These are phyloP conservation scores for Tenualosa thibaudeaui DNA, from an alignment of 2,797 vertebrate species.

Conservation along the genomic window DNA sequence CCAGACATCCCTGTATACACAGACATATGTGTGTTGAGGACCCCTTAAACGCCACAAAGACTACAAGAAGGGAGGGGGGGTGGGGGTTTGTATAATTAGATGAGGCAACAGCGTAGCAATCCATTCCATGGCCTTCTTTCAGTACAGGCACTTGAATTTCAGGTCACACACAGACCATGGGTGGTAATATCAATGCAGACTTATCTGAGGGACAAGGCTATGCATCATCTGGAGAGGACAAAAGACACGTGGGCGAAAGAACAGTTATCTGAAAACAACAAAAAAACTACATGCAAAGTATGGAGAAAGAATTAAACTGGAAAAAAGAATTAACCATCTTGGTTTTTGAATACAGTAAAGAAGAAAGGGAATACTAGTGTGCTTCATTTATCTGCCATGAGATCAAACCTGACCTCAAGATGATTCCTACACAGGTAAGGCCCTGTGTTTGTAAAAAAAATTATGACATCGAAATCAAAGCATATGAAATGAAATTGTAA, in stretches of 20 bases:
- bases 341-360: not conserved
- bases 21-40: not conserved
- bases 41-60: not conserved
- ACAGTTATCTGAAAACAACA: not conserved
- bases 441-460: not conserved
- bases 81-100: slow-evolving; percentile 5
- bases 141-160: not conserved
- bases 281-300: not conserved
- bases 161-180: not conserved
- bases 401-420: not conserved
- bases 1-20: not conserved
- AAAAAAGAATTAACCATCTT: not conserved
- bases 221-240: not conserved
- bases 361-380: not conserved
- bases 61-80: not conserved
- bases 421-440: not conserved
- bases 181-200: not conserved
- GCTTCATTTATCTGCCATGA: not conserved
- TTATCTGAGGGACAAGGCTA: not conserved
- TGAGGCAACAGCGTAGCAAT: slow-evolving; percentile 33
- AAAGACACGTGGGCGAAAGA: not conserved
- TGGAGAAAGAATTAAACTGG: not conserved
- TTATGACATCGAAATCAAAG: not conserved
- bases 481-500: not conserved
- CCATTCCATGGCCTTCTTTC: slow-evolving; percentile 17